A percentile compares a stretch with the other conserved stretches of the same genome.
These are phyloP conservation scores for Pterocles burchelli DNA, from an alignment of 2,113 vertebrate species.

Conservation along the genomic window DNA sequence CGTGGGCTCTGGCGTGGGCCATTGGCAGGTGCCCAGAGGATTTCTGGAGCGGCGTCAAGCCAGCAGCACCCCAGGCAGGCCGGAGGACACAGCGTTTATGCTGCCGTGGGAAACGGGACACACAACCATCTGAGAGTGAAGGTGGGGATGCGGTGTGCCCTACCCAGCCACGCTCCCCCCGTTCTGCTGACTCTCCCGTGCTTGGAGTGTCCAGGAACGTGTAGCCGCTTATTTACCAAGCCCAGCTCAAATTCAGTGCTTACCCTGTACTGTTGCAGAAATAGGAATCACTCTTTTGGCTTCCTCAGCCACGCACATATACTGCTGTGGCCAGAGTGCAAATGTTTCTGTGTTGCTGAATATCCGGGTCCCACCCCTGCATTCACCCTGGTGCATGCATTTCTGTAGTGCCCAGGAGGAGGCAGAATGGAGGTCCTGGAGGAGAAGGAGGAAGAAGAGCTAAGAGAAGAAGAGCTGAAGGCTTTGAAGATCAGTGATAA, in stretches of 20 bases:
- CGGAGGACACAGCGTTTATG: rapidly evolving
- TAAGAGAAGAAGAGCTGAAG: neutral
- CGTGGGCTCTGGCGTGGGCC: rapidly evolving
- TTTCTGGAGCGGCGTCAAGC: neutral
- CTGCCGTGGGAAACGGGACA: rapidly evolving
- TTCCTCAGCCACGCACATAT: rapidly evolving
- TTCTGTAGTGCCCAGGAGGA: neutral
- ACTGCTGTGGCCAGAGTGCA: rapidly evolving
- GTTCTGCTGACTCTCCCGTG: rapidly evolving
- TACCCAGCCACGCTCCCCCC: rapidly evolving
- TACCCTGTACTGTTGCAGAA: neutral
- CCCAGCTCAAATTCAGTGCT: neutral
- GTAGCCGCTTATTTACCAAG: neutral
- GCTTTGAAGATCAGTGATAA: neutral
- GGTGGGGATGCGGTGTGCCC: neutral
- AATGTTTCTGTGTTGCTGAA: neutral
- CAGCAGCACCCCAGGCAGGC: neutral
- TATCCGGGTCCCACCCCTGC: neutral
- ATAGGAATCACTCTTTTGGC: neutral
- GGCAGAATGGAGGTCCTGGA: constrained; percentile 24
- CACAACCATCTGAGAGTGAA: rapidly evolving
- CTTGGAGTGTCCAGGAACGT: rapidly evolving
- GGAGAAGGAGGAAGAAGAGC: neutral
- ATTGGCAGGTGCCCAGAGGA: rapidly evolving
- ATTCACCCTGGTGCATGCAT: neutral